These are phyloP conservation scores for Acanthornis magna DNA, from an alignment of 2,797 vertebrate species.

Conservation along the genomic window DNA sequence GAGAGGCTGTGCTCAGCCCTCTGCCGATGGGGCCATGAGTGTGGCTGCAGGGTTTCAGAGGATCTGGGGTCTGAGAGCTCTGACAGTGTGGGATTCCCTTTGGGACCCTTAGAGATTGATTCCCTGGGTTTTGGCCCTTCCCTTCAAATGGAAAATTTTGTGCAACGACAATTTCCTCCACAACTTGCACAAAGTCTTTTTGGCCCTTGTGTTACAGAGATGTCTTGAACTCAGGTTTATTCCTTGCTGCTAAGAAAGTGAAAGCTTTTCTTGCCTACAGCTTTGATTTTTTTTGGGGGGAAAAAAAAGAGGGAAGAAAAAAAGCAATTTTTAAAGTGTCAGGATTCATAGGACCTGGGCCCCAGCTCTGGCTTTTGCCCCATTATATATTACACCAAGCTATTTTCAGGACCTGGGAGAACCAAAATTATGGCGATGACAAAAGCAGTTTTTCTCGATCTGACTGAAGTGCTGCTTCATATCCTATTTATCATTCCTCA, in stretches of 20 bases:
- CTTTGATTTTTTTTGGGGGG: rapidly evolving
- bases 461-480: not conserved
- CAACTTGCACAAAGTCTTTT: not conserved
- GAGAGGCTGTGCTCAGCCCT: not conserved
- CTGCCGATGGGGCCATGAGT: rapidly evolving
- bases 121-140: not conserved
- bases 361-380: not conserved
- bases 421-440: not conserved
- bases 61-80: not conserved
- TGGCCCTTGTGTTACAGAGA: not conserved
- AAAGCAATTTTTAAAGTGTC: rapidly evolving
- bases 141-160: not conserved
- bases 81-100: rapidly evolving
- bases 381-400: not conserved
- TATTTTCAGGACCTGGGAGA: not conserved
- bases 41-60: not conserved
- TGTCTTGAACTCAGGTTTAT: not conserved
- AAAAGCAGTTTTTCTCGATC: not conserved
- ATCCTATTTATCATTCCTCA: not conserved
- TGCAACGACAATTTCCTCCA: not conserved
- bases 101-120: no score
- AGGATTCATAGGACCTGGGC: not conserved
- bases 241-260: not conserved
- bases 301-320: rapidly evolving
- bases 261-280: not conserved